A percentile compares a stretch with the other conserved stretches of the same genome.
phyloP scores from a whole-genome alignment of 2,797 vertebrate genomes.

The Pseudochirops cupreus region DNA sequence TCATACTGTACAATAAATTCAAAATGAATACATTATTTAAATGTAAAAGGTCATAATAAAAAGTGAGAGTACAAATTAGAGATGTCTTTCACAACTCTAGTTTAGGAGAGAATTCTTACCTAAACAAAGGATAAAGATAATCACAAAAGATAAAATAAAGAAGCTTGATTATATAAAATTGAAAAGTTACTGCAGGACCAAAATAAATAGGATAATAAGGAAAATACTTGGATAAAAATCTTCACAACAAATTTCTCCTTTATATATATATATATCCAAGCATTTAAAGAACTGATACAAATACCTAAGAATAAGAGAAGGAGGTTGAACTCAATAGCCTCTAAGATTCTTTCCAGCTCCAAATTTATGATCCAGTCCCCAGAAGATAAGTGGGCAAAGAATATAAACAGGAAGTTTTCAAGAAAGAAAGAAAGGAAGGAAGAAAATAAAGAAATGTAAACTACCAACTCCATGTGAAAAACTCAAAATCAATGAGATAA shows the following conservation, averaged over 20 bases:
- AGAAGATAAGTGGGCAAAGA: slow-evolving; percentile 7
- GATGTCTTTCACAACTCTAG: neutral
- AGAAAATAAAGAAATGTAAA: slow-evolving; percentile 16
- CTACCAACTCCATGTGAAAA: slow-evolving; percentile 4
- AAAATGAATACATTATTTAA: neutral
- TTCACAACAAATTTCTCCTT: neutral
- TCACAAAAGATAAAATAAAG: neutral
- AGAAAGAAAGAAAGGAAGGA: neutral
- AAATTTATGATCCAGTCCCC: neutral
- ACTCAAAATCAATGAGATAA: slow-evolving; percentile 16
- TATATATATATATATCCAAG: neutral
- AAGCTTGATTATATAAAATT: neutral
- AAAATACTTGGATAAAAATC: neutral
- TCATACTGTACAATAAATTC: neutral
- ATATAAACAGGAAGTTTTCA: slow-evolving; percentile 15
- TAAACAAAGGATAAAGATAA: neutral
- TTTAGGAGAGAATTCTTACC: neutral
- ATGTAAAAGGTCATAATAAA: neutral
- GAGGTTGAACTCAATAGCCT: neutral
- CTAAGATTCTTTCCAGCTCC: neutral
- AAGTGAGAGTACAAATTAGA: neutral
- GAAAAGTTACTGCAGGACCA: neutral
- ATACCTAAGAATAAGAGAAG: neutral
- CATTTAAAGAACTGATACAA: neutral
- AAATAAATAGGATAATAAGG: neutral